A percentile compares a stretch with the other conserved stretches of the same genome.
Evolutionary conservation across 2,113 vertebrate genomes (phyloP).

Genomic region (Sus scrofa): T2T-Sscrofa CM000828.6:68929501-68930000

Average conservation of each 20-base stretch:
- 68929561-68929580: background rate
- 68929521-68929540: background rate
- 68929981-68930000: background rate
- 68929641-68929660: background rate
- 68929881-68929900: fast-evolving
- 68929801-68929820: background rate
- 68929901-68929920: background rate
- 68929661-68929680: background rate
- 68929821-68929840: background rate
- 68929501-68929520: background rate
- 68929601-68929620: too few species aligned
- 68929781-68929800: background rate
- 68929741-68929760: background rate
- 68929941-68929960: background rate
- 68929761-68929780: background rate
- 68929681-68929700: background rate
- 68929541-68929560: background rate
- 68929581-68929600: background rate
- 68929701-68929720: background rate
- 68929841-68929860: background rate
- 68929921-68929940: background rate
- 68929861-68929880: background rate
- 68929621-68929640: background rate
- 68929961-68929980: background rate
- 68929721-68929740: background rate